Percentiles rank a stretch among this genome's conserved stretches.
Evolutionary conservation across 2,113 vertebrate species (phyloP).

Genomic region (Hippocampus barbouri): DNA sequence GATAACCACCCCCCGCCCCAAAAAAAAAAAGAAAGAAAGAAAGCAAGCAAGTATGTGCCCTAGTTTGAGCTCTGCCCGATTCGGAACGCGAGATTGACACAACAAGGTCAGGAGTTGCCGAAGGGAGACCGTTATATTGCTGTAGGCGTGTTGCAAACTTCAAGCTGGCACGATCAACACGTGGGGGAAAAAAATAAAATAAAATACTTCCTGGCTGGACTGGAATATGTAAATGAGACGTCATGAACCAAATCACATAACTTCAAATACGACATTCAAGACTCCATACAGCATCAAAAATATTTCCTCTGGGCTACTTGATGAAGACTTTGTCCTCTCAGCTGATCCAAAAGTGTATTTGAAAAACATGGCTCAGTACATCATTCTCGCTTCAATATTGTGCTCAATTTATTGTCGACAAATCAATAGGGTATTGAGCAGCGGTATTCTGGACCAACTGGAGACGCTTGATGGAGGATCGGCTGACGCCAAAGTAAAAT

Average conservation of each 20-base stretch:
- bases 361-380: no score
- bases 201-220: neutral
- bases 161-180: neutral
- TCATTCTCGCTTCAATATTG: no score
- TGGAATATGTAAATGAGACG: neutral
- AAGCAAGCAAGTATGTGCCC: neutral
- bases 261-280: neutral
- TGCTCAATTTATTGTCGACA: no score
- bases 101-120: slow-evolving; percentile 1
- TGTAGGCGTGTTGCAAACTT: neutral
- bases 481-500: no score
- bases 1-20: neutral
- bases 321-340: neutral
- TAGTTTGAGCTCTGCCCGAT: neutral
- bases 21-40: neutral
- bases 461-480: no score
- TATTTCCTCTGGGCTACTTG: neutral
- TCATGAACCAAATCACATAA: neutral
- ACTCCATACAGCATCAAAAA: neutral
- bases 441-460: no score
- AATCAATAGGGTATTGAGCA: no score
- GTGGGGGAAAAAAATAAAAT: neutral
- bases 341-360: no score
- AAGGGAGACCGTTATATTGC: neutral
- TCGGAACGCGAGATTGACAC: neutral